phyloP scores from a whole-genome alignment of 2,797 vertebrate genomes.

The Gadopsis bispinosus region DNA sequence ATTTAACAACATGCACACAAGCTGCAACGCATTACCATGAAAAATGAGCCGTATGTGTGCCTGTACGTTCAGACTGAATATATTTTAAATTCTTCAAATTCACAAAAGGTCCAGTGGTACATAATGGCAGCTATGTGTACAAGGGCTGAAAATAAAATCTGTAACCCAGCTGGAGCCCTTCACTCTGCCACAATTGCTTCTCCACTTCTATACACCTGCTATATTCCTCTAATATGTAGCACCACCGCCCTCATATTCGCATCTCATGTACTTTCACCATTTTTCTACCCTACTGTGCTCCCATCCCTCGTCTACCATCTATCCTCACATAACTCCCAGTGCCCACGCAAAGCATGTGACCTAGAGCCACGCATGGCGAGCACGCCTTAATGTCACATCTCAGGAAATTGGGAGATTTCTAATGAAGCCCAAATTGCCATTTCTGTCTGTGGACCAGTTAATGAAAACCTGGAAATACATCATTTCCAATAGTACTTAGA shows the following conservation, averaged over 20 bases:
- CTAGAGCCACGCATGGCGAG: background rate
- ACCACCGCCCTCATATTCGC: background rate
- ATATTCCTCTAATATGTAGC: conserved; percentile 21
- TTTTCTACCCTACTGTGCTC: background rate
- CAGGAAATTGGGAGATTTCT: conserved; percentile 1
- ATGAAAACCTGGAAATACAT: conserved; percentile 1
- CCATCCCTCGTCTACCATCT: background rate
- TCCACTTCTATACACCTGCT: background rate
- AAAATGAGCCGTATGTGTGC: conserved; percentile 1
- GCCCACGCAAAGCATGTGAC: conserved; percentile 4
- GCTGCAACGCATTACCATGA: conserved; percentile 12
- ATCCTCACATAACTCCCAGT: background rate
- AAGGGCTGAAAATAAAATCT: conserved; percentile 27
- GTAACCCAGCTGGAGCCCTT: conserved; percentile 12
- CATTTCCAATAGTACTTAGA: conserved; percentile 8
- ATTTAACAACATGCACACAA: conserved; percentile 19
- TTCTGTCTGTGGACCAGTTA: background rate
- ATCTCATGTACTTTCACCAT: background rate
- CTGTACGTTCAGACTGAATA: conserved; percentile 12
- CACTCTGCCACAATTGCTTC: conserved; percentile 7
- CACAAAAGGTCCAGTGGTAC: background rate
- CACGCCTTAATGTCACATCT: background rate
- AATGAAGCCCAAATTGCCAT: background rate
- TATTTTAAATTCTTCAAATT: conserved; percentile 17
- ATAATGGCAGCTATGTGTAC: conserved; percentile 6